These are phyloP conservation scores for Tachina lurida DNA, from an alignment of 2,888 invertebrate genomes.

Conservation along the genomic window DNA sequence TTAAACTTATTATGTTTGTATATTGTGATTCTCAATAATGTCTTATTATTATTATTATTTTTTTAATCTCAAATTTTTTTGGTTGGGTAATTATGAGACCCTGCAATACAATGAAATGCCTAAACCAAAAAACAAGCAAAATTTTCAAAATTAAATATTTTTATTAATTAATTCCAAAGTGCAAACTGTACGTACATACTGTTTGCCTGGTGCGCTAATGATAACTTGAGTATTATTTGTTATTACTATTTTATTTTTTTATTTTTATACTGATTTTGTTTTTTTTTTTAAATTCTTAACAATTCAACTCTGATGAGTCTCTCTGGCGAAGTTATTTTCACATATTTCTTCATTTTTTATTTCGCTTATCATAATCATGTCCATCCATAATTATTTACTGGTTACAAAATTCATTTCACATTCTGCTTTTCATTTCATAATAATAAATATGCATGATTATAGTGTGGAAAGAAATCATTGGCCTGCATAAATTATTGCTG, in stretches of 20 bases:
- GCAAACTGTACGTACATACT: no score
- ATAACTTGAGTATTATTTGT: background rate
- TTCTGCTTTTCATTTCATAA: background rate
- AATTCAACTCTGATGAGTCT: constrained; percentile 3
- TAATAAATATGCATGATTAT: constrained; percentile 1
- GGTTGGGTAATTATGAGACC: no score
- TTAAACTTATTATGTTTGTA: no score
- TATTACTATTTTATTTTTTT: background rate
- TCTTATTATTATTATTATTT: no score
- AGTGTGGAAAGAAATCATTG: constrained; percentile 1
- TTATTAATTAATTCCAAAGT: no score
- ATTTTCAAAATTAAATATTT: no score
- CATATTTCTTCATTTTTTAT: background rate
- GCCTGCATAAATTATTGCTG: constrained; percentile 23
- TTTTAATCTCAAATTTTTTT: no score
- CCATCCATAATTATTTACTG: constrained; percentile 38
- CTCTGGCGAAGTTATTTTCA: constrained; percentile 1
- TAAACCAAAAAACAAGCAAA: no score
- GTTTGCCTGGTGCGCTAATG: constrained; percentile 26
- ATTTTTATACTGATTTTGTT: background rate
- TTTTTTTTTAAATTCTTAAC: background rate
- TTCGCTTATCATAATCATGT: constrained; percentile 33
- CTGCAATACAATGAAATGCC: no score
- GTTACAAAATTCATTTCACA: constrained; percentile 17
- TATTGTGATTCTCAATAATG: no score